These are phyloP conservation scores for Oscheius sp. DNA, from an alignment of 1,140 invertebrate species.

Conservation along the genomic window DNA sequence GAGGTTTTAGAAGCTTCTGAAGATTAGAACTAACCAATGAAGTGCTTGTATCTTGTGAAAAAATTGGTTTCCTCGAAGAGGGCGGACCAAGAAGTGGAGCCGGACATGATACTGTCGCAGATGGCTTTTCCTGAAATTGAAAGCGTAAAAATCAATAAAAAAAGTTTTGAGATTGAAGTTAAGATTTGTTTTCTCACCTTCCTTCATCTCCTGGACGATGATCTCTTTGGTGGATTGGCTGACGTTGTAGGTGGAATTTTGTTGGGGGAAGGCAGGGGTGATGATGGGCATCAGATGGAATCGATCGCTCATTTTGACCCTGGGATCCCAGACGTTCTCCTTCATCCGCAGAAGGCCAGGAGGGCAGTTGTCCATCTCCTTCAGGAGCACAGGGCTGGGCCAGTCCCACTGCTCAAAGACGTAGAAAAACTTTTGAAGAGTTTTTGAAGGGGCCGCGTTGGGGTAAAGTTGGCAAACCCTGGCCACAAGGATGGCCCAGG, in stretches of 20 bases:
- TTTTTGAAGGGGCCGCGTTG: conserved; percentile 85
- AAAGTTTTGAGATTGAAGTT: conserved; percentile 79
- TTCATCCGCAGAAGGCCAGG: too few species aligned
- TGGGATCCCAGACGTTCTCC: conserved; percentile 77
- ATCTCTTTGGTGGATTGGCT: conserved; percentile 85
- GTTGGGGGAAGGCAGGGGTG: conserved; percentile 97
- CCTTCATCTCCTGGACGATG: conserved; percentile 87
- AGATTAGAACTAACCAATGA: conserved; percentile 31
- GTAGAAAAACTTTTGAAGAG: conserved; percentile 96
- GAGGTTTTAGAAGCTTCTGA: neutral
- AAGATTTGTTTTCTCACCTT: conserved; percentile 71
- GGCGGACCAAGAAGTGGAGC: too few species aligned
- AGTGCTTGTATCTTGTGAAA: conserved; percentile 83
- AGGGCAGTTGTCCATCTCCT: conserved; percentile 76
- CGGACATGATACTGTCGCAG: too few species aligned
- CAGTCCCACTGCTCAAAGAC: conserved; percentile 94
- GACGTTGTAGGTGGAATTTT: conserved; percentile 99
- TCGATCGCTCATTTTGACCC: conserved; percentile 44
- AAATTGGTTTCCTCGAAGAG: conserved; percentile 94
- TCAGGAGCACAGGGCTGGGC: conserved; percentile 92
- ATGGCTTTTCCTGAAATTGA: conserved; percentile 75
- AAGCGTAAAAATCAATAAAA: too few species aligned
- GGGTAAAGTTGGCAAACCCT: conserved; percentile 97
- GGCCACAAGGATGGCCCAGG: conserved; percentile 98
- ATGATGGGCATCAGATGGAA: conserved; percentile 97